Evolutionary conservation across 2,888 invertebrate species (phyloP), one percentile per base, ranked within the genome.

Genomic region (Sisyra nigra): DNA sequence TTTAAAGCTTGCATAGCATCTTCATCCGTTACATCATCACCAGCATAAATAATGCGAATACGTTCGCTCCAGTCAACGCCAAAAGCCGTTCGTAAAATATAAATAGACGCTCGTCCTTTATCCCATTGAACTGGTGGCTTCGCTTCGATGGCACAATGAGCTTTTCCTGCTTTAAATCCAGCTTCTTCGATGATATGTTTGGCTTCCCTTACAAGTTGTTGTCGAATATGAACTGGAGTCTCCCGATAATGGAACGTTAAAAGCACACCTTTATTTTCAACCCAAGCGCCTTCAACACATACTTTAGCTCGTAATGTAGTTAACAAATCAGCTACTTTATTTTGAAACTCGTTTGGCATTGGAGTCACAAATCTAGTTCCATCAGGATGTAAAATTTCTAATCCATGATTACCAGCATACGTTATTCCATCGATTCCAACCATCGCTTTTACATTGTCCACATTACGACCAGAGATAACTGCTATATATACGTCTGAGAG

Each of bases 1-100:
- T 88, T 88, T 44, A 89, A 66, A 1, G 88, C 86, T 87, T 88
- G 71, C 83, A 89, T 88, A 34, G 89, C 89, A 57, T 89, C 88
- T 63, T 89, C 89, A 57, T 89, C 89, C 1, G 89, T 88, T 41
- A 73, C 72, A 64, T 88, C 89, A 59, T 89, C 89, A 49, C 89
- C 89, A 37, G 80, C 88, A 55, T 89, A 89, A 52, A 89, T 87
- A 50, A 89, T 86, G 54, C 87, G 73, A 52, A 89, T 85, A 46
- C 89, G 71, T 57, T 89, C 88, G 56, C 84, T 83, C 89, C 89
- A 91, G 59, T 91, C 89, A 14, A 89, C 74, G 1, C 89, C 91
- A 56, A 89, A 91, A 0, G 88, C 86, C 2, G 88, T 89, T 47
- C 89, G 73, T 47, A 91, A 61, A 52, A 91, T 91, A 59, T 91